phyloP scores from a whole-genome alignment of 1,140 invertebrate species.

The Formica selysi region DNA sequence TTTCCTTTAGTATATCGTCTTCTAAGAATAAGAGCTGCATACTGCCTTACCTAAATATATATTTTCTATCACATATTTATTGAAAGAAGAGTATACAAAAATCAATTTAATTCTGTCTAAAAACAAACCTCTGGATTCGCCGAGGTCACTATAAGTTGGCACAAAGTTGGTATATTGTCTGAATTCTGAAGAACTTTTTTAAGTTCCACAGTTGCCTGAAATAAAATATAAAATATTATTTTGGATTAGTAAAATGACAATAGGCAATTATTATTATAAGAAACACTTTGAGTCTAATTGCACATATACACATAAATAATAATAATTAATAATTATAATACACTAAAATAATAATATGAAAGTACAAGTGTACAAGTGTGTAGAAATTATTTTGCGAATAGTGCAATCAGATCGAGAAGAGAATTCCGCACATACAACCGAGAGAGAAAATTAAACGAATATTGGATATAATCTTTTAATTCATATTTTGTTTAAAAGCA shows the following conservation, averaged over 20 bases:
- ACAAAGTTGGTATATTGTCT: conserved; percentile 87
- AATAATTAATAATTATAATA: no score
- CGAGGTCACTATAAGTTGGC: conserved; percentile 87
- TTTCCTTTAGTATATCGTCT: conserved; percentile 88
- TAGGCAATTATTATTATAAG: no score
- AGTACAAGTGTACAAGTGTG: no score
- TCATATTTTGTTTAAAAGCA: conserved; percentile 4
- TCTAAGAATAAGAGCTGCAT: conserved; percentile 89
- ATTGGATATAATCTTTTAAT: background rate
- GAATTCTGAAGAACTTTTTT: conserved; percentile 89
- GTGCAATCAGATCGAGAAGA: no score
- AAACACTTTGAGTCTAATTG: background rate
- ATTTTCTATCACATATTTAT: background rate
- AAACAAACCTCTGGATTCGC: conserved; percentile 87
- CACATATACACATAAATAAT: no score
- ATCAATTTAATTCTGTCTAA: background rate
- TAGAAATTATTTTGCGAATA: no score
- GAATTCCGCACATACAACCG: background rate
- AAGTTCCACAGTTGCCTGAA: conserved; percentile 89
- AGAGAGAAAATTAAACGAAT: background rate
- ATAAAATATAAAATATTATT: conserved; percentile 48
- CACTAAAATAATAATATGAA: no score
- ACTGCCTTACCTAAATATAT: conserved; percentile 88
- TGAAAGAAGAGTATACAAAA: background rate
- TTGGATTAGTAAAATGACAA: background rate